Evolutionary conservation across 1,140 invertebrate species (phyloP), one percentile per base, ranked within the genome.

Genomic region (Stegodyphus dumicola): DNA sequence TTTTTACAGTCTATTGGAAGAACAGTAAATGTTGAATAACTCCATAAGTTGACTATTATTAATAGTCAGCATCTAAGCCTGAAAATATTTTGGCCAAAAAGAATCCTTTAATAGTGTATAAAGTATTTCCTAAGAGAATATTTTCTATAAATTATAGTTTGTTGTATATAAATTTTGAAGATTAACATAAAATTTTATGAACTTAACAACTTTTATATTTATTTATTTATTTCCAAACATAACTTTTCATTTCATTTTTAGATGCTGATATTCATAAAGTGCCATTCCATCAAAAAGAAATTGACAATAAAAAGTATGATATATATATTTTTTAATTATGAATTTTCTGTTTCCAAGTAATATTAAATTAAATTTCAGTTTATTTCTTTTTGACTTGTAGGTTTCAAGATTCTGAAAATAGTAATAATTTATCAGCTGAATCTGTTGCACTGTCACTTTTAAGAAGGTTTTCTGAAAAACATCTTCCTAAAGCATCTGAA

Each of bases 381-480:
- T 71, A 49, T 49, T 11, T 71, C 33, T 71, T 71, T 71, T 33
- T 11, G 1, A 49, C 17, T 56, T 75, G 18, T 54, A 83, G 80
- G n/a, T 76, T 76, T 56, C 65, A 76, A 49, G 81, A 85, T 17
- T 77, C 64, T 17, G 74, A 85, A 17, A n/a, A 73, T 51, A 66
- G 15, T 74, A 60, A 66, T 10, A 81, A 77, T 18, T 51, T 86
- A n/a, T 95, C 95, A 10, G 95, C 95, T 4, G 95, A 96, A 91
- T 93, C 93, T 48, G 94, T 96, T 10, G 95, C 95, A 7, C 90
- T 96, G 11, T 94, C 94, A 53, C 89, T 96, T 4, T 93, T 96
- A 64, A 94, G 93, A 80, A 93, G 93, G 88, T 96, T 96, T 89
- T 94, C 93, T 85, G 94, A 95, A 85, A 94, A 94, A 87, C 94